Evolutionary conservation across 1,140 invertebrate species (phyloP).

Genomic region (Habropoda laboriosa): DNA sequence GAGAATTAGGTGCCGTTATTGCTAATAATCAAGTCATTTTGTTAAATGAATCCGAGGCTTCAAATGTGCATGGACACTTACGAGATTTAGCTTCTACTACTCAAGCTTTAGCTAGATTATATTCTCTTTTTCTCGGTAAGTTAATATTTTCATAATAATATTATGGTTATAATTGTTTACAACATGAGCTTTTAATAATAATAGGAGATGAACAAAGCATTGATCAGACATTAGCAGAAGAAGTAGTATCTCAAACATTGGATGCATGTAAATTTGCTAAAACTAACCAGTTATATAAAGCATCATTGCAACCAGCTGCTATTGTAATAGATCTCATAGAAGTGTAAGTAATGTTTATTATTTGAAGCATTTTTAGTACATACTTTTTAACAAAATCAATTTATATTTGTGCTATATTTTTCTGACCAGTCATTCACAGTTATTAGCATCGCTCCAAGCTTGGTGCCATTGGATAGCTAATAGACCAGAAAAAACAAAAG

Average conservation of each 20-base stretch:
- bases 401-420: constrained; percentile 4
- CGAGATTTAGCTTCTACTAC: constrained; percentile 85
- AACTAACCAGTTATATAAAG: constrained; percentile 72
- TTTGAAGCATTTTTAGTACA: neutral
- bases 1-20: constrained; percentile 82
- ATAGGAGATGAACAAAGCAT: constrained; percentile 69
- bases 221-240: constrained; percentile 69
- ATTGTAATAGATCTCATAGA: constrained; percentile 78
- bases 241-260: constrained; percentile 73
- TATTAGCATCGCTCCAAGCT: constrained; percentile 86
- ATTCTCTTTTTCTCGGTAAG: constrained; percentile 83
- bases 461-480: constrained; percentile 85
- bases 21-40: constrained; percentile 72
- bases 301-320: constrained; percentile 72
- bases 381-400: neutral
- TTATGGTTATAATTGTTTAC: neutral
- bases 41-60: constrained; percentile 75
- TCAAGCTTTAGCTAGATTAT: constrained; percentile 85
- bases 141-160: constrained; percentile 1
- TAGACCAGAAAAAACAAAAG: constrained; percentile 73
- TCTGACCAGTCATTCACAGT: constrained; percentile 85
- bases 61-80: constrained; percentile 82
- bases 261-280: constrained; percentile 78
- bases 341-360: constrained; percentile 76
- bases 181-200: neutral